Evolutionary conservation across 2,113 vertebrate genomes (phyloP).

Genomic region (Stigmatopora nigra): DNA sequence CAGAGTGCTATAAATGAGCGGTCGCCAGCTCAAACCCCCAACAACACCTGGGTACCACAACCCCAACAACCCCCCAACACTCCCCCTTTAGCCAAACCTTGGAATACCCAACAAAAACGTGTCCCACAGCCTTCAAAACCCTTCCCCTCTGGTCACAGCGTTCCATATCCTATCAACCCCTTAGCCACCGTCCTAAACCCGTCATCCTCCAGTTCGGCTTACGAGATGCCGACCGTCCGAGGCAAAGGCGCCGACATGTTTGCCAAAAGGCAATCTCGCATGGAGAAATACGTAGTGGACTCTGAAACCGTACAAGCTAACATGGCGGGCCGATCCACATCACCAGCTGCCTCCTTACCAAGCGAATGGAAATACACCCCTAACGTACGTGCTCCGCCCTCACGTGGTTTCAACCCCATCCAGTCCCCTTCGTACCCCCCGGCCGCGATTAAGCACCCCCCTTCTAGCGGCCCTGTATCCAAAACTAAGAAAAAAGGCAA

Average conservation of each 20-base stretch:
- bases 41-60: slow-evolving; percentile 49
- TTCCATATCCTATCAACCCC: slow-evolving; percentile 66
- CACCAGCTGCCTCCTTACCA: slow-evolving; percentile 85
- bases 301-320: slow-evolving; percentile 88
- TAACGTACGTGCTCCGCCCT: slow-evolving; percentile 88
- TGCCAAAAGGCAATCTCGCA: slow-evolving; percentile 90
- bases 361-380: slow-evolving; percentile 91
- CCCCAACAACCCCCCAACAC: slow-evolving; percentile 50
- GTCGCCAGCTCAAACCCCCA: slow-evolving; percentile 47
- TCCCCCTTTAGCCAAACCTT: slow-evolving; percentile 68
- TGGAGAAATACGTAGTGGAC: slow-evolving; percentile 97
- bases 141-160: slow-evolving; percentile 66
- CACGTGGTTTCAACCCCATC: slow-evolving; percentile 88
- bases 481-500: slow-evolving; percentile 73
- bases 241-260: slow-evolving; percentile 95
- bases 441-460: slow-evolving; percentile 76
- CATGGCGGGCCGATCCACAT: slow-evolving; percentile 74
- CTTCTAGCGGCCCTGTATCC: slow-evolving; percentile 53
- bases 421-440: slow-evolving; percentile 86
- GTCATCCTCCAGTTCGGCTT: slow-evolving; percentile 69
- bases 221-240: slow-evolving; percentile 80
- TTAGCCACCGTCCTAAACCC: slow-evolving; percentile 59
- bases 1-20: slow-evolving; percentile 50
- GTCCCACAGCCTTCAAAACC: slow-evolving; percentile 64
- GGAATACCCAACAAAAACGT: slow-evolving; percentile 57